Base-by-base conservation (phyloP, 92 coral and sea anemone species). In the Porites cylindrica region DNA sequence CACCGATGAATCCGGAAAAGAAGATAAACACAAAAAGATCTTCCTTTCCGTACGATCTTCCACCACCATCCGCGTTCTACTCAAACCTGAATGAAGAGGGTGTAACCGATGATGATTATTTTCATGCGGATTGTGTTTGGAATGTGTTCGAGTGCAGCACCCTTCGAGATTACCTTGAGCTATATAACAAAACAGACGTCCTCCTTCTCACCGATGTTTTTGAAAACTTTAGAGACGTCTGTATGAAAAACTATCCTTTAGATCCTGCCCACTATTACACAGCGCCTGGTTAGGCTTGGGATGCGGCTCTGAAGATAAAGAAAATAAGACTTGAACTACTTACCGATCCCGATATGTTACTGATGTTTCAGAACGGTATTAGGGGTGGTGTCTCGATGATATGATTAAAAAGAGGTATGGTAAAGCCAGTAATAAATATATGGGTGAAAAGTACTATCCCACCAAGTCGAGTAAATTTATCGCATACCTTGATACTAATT, bases 361-460 rank as follows among this genome's bases (percentile, higher is more conserved):
- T 88, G 6, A 80, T 82, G 76, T n/a, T 85, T 51, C 77, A 85
- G 72, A 47, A 47, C 6, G 89, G 89, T 6, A 76, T 85, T 8
- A 43, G 89, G 17, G 89, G 89, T 43, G 89, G 89, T 11, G 21
- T 85, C n/a, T 61, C 77, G 17, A 85, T 58, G 77, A 76, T 85
- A 6, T 21, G 29, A 26, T 26, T 26, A 26, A 18, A 7, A 78
- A 61, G 13, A 58, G 76, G 13, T 77, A 84, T 53, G 71, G 71
- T 12, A 76, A 72, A 75, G 88, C 88, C 18, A 84, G 63, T 43
- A 73, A 72, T 59, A 29, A 12, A 1, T 54, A 65, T 58, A 78
- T 78, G 70, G 65, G 16, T 8, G 60, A 54, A 60, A 21, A 54
- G 26, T 83, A 53, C 72, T 47, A 70, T 72, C 32, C 23, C 52